Conservation (phyloP, 2,888 invertebrate genomes). For the Orchesellides sinensis region DNA sequence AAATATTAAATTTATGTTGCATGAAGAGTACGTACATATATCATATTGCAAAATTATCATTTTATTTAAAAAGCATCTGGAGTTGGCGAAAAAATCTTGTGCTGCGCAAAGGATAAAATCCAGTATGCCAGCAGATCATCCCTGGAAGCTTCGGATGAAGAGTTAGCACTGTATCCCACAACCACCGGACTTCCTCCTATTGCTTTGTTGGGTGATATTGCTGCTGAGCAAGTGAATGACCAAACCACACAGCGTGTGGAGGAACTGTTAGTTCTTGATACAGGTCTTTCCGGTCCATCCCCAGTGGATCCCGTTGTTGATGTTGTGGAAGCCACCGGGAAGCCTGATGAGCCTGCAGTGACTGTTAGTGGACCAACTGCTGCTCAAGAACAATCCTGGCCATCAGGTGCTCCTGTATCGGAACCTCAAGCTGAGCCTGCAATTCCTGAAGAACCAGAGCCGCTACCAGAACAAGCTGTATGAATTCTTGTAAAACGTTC, state of each 20-base stretch:
- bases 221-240: slow-evolving; percentile 8
- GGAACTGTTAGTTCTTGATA: slow-evolving; percentile 24
- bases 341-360: slow-evolving; percentile 1
- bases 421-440: slow-evolving; percentile 9
- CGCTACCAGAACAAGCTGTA: not conserved
- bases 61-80: slow-evolving; percentile 5
- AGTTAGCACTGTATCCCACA: slow-evolving; percentile 56
- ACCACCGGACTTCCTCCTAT: slow-evolving; percentile 10
- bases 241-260: slow-evolving; percentile 5
- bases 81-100: slow-evolving; percentile 60
- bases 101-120: slow-evolving; percentile 67
- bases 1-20: not conserved
- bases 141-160: slow-evolving; percentile 52
- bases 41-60: not conserved
- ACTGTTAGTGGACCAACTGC: not conserved
- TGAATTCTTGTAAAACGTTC: not conserved
- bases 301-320: slow-evolving; percentile 14
- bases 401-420: not conserved
- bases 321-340: slow-evolving; percentile 33
- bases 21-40: not conserved
- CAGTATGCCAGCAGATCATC: slow-evolving; percentile 56
- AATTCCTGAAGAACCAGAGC: slow-evolving; percentile 6
- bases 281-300: slow-evolving; percentile 2
- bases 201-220: slow-evolving; percentile 4
- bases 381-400: not conserved